Evolutionary conservation across 2,113 vertebrate species (phyloP), one percentile per base, ranked within the genome.

Genomic region (Balaeniceps rex): DNA sequence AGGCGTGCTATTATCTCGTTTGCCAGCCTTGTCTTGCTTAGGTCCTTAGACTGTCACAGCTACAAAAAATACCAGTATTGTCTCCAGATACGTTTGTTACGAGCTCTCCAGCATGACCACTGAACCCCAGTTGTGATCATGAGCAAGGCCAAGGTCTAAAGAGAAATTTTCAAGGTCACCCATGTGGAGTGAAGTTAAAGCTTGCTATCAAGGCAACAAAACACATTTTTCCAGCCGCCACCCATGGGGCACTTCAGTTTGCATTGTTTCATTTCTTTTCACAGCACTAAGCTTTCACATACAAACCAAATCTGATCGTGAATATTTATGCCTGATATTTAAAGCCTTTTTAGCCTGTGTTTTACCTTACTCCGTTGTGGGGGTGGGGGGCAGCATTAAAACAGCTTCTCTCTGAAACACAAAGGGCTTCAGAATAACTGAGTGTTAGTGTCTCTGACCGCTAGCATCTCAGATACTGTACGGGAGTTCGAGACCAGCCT

Each of bases 51-150:
- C 60, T 63, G 74, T 75, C 74, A 71, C 65, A 82, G 40, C 58
- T 52, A 33, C 44, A 51, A 18, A 79, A 83, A 52, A 24, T 14
- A 19, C 2, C 57, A 24, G 13, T 33, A 9, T 21, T 85, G 25
- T 85, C 46, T 49, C 25, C 31, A 49, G 49, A 26, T n/a, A 2
- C 0, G 23, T 36, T 60, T 76, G 24, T 24, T 58, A 36, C 0
- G 0, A 78, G 34, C 14, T 36, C 44, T 31, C 14, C 54, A 58
- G 44, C 49, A 4, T 25, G 33, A 47, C 18, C 49, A 14, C 33
- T 9, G 34, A 33, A 34, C 42, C 36, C 58, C 0, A 1, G 0
- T 2, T 68, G 49, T 15, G 44, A 25, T 52, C 4, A 4, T 4
- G 29, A 92, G 71, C 66, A 52, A 38, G 28, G 31, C 60, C 24